Evolutionary conservation across 2,113 vertebrate species (phyloP), one percentile per base, ranked within the genome.

Genomic region (Nibea albiflora): DNA sequence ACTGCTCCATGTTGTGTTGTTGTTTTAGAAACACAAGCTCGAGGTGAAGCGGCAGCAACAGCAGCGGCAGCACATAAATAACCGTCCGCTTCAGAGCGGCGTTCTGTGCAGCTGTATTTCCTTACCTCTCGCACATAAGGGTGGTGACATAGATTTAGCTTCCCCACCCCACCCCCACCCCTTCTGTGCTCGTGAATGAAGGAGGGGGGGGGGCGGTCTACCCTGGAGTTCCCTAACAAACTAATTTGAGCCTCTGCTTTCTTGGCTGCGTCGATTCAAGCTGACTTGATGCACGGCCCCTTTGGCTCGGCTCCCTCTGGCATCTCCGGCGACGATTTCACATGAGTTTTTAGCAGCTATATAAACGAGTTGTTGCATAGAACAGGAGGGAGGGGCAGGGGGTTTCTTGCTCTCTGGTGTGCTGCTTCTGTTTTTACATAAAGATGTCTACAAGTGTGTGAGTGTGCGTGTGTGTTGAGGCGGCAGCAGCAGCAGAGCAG

Each of bases 231-330:
- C 70, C 87, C 80, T 63, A 67, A 76, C 74, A 31, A 85, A 75
- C 84, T 85, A 52, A 89, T 87, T 89, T 86, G 53, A 86, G 83
- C 74, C 75, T 61, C 11, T 15, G 19, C 64, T 57, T 65, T 81
- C 35, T 79, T 86, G 70, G 67, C 65, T 28, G 10, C 19, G 71
- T 78, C 75, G 54, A 62, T 77, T 60, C 35, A 64, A 65, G 56
- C 71, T 67, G 72, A 76, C 76, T 85, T 80, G 69, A 88, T 89
- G 81, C 57, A 71, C 54, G 42, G 63, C 71, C 35, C 35, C 35
- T 58, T 70, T 74, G 83, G 64, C 79, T 72, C 61, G 3, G 44
- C 53, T 85, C 66, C 66, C 71, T 69, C 69, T 84, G 78, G 78
- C 76, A 76, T 62, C 80, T 68, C 78, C 75, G 50, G 70, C 68